phyloP scores from a whole-genome alignment of 2,888 invertebrate genomes.

The Hirtodrosophila histrioides region DNA sequence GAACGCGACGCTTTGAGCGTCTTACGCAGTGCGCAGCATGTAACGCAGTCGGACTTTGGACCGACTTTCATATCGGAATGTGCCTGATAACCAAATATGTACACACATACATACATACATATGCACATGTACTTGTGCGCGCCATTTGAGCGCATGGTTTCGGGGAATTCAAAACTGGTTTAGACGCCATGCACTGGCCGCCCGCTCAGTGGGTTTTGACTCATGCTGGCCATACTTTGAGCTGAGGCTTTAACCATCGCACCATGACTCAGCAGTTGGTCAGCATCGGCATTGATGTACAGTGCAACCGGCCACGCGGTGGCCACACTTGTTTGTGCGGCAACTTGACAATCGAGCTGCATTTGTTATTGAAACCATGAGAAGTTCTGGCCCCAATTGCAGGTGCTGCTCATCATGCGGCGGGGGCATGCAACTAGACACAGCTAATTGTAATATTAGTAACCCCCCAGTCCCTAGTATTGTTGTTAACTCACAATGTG shows the following conservation, averaged over 20 bases:
- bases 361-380: conserved; percentile 8
- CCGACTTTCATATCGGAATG: conserved; percentile 42
- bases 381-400: conserved; percentile 9
- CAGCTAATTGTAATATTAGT: conserved; percentile 10
- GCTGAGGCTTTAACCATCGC: conserved; percentile 8
- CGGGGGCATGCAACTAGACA: conserved; percentile 37
- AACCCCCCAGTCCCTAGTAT: conserved; percentile 1
- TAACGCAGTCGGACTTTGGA: conserved; percentile 60
- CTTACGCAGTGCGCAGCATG: conserved; percentile 42
- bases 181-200: conserved; percentile 31
- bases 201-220: conserved; percentile 38
- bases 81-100: conserved; percentile 26
- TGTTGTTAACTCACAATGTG: conserved; percentile 9
- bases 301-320: conserved; percentile 37
- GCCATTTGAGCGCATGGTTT: conserved; percentile 12
- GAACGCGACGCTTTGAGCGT: conserved; percentile 30
- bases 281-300: conserved; percentile 5
- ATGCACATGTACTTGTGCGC: conserved; percentile 2
- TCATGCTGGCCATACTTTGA: conserved; percentile 38
- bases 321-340: conserved; percentile 45
- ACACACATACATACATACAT: background rate
- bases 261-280: conserved; percentile 63
- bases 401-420: conserved; percentile 27
- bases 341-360: conserved; percentile 10
- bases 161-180: conserved; percentile 68